Conservation (phyloP, 2,888 invertebrate species). For the Hybos culiciformis region DNA sequence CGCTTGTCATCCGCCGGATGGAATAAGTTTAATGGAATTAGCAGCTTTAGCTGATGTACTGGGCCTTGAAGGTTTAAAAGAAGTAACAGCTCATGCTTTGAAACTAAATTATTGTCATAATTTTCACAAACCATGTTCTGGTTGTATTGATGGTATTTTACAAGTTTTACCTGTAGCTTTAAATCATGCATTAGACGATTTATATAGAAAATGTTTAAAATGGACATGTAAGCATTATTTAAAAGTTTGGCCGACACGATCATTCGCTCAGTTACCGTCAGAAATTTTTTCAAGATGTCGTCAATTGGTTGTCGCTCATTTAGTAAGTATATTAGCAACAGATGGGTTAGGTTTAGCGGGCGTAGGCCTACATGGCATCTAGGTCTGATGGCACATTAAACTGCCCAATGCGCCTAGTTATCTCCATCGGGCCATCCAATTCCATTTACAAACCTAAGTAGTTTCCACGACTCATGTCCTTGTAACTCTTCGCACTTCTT, state of each 20-base stretch:
- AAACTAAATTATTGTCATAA: slow-evolving; percentile 85
- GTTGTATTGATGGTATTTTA: slow-evolving; percentile 73
- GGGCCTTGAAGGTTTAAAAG: slow-evolving; percentile 79
- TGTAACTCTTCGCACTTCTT: too few species aligned
- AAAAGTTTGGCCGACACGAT: slow-evolving; percentile 81
- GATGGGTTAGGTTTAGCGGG: too few species aligned
- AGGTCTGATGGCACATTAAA: too few species aligned
- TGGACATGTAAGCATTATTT: slow-evolving; percentile 82
- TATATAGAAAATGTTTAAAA: slow-evolving; percentile 69
- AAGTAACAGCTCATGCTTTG: slow-evolving; percentile 77
- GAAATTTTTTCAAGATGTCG: slow-evolving; percentile 74
- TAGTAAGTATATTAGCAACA: slow-evolving; percentile 38
- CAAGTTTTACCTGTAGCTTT: slow-evolving; percentile 78
- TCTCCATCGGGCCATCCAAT: too few species aligned
- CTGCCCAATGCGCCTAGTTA: too few species aligned
- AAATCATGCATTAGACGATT: slow-evolving; percentile 74
- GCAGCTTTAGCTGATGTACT: slow-evolving; percentile 82
- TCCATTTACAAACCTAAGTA: too few species aligned
- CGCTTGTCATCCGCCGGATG: slow-evolving; percentile 73
- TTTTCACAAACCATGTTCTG: slow-evolving; percentile 86
- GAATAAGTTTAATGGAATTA: slow-evolving; percentile 72
- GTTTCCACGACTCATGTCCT: neutral
- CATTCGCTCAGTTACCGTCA: slow-evolving; percentile 71
- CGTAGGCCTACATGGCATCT: too few species aligned
- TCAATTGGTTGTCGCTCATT: slow-evolving; percentile 65